Evolutionary conservation across 1,140 invertebrate genomes (phyloP).

Genomic region (Lanistes nyassanus): DNA sequence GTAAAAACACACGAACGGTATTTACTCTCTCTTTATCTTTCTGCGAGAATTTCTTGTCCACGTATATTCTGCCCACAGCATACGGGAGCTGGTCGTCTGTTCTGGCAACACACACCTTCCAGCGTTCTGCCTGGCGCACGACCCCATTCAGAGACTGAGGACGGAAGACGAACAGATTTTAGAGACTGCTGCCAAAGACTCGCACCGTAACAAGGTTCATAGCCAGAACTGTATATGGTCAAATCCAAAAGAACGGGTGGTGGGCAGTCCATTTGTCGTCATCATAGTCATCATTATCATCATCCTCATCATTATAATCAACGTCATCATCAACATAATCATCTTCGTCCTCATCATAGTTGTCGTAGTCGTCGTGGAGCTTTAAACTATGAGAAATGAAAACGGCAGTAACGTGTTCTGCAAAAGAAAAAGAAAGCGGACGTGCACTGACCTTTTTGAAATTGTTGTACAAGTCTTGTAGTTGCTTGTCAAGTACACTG

Average conservation of each 20-base stretch:
- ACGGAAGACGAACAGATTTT: not conserved
- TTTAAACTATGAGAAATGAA: not conserved
- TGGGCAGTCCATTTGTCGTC: no score
- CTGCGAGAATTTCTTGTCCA: slow-evolving; percentile 34
- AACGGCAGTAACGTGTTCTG: not conserved
- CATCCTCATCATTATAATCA: not conserved
- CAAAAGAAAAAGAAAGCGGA: not conserved
- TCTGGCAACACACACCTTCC: slow-evolving; percentile 32
- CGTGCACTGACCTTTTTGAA: not conserved
- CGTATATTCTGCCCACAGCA: slow-evolving; percentile 33
- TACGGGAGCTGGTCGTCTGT: slow-evolving; percentile 24
- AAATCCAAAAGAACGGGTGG: no score
- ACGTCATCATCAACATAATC: not conserved
- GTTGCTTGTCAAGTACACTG: not conserved
- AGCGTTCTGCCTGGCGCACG: slow-evolving; percentile 17
- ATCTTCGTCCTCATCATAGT: not conserved
- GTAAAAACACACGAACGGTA: not conserved
- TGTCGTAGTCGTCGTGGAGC: not conserved
- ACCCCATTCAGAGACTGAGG: slow-evolving; percentile 29
- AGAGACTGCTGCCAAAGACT: no score
- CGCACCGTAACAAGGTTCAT: no score
- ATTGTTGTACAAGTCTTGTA: slow-evolving; percentile 1
- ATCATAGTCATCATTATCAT: not conserved
- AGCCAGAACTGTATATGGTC: no score
- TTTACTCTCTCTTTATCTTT: slow-evolving; percentile 31